Conservation (phyloP, 2,888 invertebrate species). For the Mythimna vitellina region DNA sequence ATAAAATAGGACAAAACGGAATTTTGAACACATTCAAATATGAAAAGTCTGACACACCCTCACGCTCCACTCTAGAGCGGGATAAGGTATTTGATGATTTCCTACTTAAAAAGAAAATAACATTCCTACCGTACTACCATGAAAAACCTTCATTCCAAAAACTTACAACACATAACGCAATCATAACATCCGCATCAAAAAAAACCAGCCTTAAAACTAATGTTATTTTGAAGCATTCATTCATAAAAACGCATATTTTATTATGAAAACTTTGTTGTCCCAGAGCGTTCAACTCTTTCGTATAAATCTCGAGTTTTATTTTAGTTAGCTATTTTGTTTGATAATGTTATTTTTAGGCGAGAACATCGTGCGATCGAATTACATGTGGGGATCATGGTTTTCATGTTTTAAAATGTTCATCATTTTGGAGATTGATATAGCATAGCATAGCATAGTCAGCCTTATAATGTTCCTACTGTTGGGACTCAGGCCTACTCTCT, state of each 20-base stretch:
- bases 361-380: conserved; percentile 42
- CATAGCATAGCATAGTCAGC: too few relatives aligned
- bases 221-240: conserved; percentile 27
- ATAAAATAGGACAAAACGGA: too few relatives aligned
- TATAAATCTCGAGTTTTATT: conserved; percentile 42
- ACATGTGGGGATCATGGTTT: conserved; percentile 14
- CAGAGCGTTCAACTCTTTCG: conserved; percentile 49
- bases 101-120: too few relatives aligned
- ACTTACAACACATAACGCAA: background rate
- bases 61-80: too few relatives aligned
- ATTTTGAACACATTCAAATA: too few relatives aligned
- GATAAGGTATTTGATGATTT: too few relatives aligned
- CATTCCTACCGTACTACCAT: background rate
- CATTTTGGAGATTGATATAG: background rate
- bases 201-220: background rate
- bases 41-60: too few relatives aligned
- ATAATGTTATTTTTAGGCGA: conserved; percentile 50
- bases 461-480: too few relatives aligned
- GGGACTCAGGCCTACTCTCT: too few relatives aligned
- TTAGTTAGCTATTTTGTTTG: conserved; percentile 52
- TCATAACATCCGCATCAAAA: background rate
- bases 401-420: conserved; percentile 1
- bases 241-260: conserved; percentile 43
- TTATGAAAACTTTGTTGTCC: conserved; percentile 27
- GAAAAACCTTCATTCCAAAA: background rate